Conservation (phyloP, 2,888 invertebrate genomes). For the Amblyjoppa fuscipennis region DNA sequence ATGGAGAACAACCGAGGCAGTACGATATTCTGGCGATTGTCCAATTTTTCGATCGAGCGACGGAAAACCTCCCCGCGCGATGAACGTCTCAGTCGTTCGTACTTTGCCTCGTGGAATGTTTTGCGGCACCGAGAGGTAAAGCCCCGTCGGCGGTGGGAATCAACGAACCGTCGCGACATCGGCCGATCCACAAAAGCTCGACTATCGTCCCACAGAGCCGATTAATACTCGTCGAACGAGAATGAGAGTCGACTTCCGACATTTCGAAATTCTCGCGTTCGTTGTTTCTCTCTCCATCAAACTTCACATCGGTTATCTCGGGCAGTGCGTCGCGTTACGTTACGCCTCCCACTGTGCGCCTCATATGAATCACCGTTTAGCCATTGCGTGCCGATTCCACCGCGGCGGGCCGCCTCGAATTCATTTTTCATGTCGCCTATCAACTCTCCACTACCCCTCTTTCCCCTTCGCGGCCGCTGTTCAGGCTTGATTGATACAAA, state of each 20-base stretch:
- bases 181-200: conserved; percentile 41
- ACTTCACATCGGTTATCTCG: conserved; percentile 53
- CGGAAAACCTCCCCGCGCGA: conserved; percentile 6
- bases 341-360: conserved; percentile 2
- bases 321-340: not conserved
- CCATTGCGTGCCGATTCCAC: conserved; percentile 73
- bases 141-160: not conserved
- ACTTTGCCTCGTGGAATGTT: conserved; percentile 28
- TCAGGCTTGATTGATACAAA: conserved; percentile 79
- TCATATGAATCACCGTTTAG: conserved; percentile 78
- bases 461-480: not conserved
- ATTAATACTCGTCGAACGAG: conserved; percentile 71
- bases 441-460: conserved; percentile 25
- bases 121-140: conserved; percentile 22
- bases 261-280: conserved; percentile 50
- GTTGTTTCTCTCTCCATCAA: conserved; percentile 23
- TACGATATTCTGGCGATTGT: conserved; percentile 63
- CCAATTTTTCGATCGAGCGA: conserved; percentile 55
- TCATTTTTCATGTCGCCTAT: conserved; percentile 80
- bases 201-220: conserved; percentile 66
- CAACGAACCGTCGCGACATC: conserved; percentile 12
- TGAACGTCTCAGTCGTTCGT: conserved; percentile 54
- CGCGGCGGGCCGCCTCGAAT: conserved; percentile 70
- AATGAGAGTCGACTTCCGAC: conserved; percentile 66
- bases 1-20: conserved; percentile 19